Conservation (phyloP, 92 coral and sea anemone genomes). For the Muricea muricata region DNA sequence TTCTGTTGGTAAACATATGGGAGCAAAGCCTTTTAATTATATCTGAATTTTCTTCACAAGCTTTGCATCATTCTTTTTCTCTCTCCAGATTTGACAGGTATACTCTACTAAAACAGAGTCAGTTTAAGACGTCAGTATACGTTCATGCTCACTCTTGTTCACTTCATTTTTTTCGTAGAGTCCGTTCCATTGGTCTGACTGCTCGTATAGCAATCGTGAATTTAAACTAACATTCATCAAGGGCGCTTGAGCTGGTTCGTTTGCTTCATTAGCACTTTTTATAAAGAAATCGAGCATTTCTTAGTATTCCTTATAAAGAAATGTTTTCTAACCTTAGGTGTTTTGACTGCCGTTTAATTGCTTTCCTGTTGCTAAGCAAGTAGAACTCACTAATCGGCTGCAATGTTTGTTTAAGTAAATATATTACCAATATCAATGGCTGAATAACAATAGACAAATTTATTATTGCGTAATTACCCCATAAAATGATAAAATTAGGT, state of each 20-base stretch:
- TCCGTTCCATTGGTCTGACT: neutral
- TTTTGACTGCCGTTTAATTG: neutral
- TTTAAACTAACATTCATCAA: constrained; percentile 4
- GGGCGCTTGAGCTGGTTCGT: neutral
- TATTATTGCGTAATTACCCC: too few relatives aligned
- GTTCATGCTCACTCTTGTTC: constrained; percentile 4
- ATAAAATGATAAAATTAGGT: too few relatives aligned
- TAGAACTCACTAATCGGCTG: neutral
- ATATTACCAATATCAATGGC: too few relatives aligned
- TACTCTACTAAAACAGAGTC: neutral
- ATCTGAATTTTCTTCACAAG: constrained; percentile 10
- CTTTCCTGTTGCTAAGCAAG: neutral
- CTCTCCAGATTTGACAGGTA: neutral
- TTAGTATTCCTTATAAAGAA: neutral
- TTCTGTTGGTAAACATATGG: constrained; percentile 22
- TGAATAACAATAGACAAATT: too few relatives aligned
- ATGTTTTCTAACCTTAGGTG: too few relatives aligned
- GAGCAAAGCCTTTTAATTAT: constrained; percentile 23
- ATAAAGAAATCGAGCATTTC: constrained; percentile 28
- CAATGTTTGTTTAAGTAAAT: too few relatives aligned
- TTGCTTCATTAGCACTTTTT: constrained; percentile 9
- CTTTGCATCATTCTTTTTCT: constrained; percentile 31
- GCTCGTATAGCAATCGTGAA: neutral
- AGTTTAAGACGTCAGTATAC: neutral
- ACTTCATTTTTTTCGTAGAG: neutral